Evolutionary conservation across 1,140 invertebrate genomes (phyloP), one percentile per base, ranked within the genome.

Genomic region (Teleogryllus occipitalis): DNA sequence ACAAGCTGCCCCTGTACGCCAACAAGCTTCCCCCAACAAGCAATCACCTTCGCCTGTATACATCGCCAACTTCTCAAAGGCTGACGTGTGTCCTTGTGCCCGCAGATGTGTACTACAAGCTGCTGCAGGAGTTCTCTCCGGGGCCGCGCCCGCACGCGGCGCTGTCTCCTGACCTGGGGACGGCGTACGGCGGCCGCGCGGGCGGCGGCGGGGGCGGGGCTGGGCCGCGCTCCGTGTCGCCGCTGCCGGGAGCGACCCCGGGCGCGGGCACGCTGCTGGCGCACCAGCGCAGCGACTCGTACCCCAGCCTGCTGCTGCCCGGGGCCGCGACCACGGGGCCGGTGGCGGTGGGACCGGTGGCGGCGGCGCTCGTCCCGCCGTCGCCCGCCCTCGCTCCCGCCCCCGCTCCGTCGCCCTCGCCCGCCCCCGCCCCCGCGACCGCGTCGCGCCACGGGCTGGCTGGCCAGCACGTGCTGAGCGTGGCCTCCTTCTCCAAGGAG

Each of bases 401-500:
- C 8, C 0, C 18, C 27, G 75, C 8, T 47, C n/a, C 15, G 22
- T 47, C 74, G 72, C 18, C 46, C 65, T 76, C 15, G 81, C 22
- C 21, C 75, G 82, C 76, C 84, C 0, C 75, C 48, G 3, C 82
- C 83, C 8, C 39, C 81, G 12, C 18, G 82, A 48, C 81, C 82
- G 5, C 18, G 81, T 27, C 78, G 78, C 46, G n/a, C 82, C 89
- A 90, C 78, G 90, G 89, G 21, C 85, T 98, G 15, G 87, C 89
- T 75, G 92, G 94, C 8, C 94, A 95, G 84, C 94, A 96, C 84
- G 91, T 99, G 79, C 86, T 99, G 0, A 90, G 92, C 14, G 96
- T 96, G 0, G 92, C 94, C 82, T 92, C 92, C 84, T 98, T 99
- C 83, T 92, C 85, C 78, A 97, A 97, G 87, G 95, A 98, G 77